phyloP scores from a whole-genome alignment of 2,888 invertebrate species.

The Amiota minor region DNA sequence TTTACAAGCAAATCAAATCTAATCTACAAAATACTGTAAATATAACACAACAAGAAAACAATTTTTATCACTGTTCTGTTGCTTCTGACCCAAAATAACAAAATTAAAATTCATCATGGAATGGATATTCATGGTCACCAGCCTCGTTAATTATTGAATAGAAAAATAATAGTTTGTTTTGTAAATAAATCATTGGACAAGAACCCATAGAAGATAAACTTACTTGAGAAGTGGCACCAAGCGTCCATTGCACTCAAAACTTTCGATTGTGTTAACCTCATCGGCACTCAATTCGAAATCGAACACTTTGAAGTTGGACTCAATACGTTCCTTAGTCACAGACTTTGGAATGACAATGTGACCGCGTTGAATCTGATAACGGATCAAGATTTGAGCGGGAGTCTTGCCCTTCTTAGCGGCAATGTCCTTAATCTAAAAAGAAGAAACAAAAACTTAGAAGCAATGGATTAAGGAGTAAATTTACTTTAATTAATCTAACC shows the following conservation, averaged over 20 bases:
- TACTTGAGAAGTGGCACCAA: slow-evolving; percentile 55
- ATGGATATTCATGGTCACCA: slow-evolving; percentile 75
- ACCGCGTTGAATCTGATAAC: slow-evolving; percentile 81
- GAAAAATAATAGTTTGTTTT: not conserved
- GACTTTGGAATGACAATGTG: slow-evolving; percentile 88
- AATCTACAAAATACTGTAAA: too few relatives aligned
- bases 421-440: slow-evolving; percentile 76
- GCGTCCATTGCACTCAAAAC: slow-evolving; percentile 82
- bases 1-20: too few relatives aligned
- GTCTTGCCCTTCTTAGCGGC: slow-evolving; percentile 79
- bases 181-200: not conserved
- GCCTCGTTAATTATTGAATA: slow-evolving; percentile 57
- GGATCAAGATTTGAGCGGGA: slow-evolving; percentile 79
- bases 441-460: not conserved
- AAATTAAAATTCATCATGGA: slow-evolving; percentile 71
- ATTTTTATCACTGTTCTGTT: too few relatives aligned
- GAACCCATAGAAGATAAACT: slow-evolving; percentile 39
- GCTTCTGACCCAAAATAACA: not conserved
- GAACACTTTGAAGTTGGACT: slow-evolving; percentile 82
- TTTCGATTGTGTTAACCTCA: slow-evolving; percentile 80
- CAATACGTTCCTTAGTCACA: slow-evolving; percentile 81
- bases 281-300: slow-evolving; percentile 82
- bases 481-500: slow-evolving; percentile 32
- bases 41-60: too few relatives aligned
- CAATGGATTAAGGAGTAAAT: not conserved